Percentiles rank a stretch among this genome's conserved stretches.
Evolutionary conservation across 2,888 invertebrate genomes (phyloP).

Genomic region (Spisula solida): DNA sequence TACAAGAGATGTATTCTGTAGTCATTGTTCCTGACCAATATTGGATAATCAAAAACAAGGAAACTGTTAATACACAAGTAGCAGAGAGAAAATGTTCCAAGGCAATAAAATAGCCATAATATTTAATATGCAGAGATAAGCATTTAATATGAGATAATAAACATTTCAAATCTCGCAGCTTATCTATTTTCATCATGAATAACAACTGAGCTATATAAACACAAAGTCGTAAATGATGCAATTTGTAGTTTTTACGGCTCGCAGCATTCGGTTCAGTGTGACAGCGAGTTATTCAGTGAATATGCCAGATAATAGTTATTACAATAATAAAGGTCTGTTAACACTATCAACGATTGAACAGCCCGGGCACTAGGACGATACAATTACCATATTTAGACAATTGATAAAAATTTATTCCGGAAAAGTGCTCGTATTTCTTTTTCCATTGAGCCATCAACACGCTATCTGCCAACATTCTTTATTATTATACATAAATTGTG

Average conservation of each 20-base stretch:
- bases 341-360: not conserved
- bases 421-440: slow-evolving; percentile 7
- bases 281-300: slow-evolving; percentile 27
- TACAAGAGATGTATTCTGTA: not conserved
- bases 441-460: not conserved
- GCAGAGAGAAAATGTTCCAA: not conserved
- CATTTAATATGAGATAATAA: slow-evolving; percentile 59
- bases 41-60: not conserved
- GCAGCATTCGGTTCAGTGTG: slow-evolving; percentile 26
- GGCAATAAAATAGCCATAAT: slow-evolving; percentile 36
- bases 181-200: slow-evolving; percentile 51
- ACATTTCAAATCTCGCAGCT: slow-evolving; percentile 45
- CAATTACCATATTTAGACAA: slow-evolving; percentile 18
- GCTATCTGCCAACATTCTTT: not conserved
- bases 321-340: slow-evolving; percentile 37
- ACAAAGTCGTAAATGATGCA: slow-evolving; percentile 41
- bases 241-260: slow-evolving; percentile 42
- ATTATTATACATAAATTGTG: not conserved
- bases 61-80: slow-evolving; percentile 16
- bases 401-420: not conserved
- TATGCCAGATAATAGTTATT: slow-evolving; percentile 34
- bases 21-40: not conserved
- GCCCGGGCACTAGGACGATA: not conserved
- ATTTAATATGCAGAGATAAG: slow-evolving; percentile 55
- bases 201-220: slow-evolving; percentile 40